Conservation (phyloP, 2,888 invertebrate genomes). For the Podabrus alpinus region DNA sequence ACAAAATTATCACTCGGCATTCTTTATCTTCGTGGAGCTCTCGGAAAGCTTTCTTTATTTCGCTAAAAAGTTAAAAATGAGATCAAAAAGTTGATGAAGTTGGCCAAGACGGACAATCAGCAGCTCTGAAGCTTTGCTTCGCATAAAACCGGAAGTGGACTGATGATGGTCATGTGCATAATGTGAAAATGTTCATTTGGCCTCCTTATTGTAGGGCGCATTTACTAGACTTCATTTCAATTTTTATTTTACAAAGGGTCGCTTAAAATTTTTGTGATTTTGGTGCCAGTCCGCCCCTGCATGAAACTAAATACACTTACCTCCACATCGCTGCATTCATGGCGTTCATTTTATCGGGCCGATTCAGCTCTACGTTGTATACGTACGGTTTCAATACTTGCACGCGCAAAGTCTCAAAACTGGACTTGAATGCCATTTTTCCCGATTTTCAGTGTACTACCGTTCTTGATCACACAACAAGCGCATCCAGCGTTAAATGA, state of each 20-base stretch:
- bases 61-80: slow-evolving; percentile 61
- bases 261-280: too few species aligned
- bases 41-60: slow-evolving; percentile 81
- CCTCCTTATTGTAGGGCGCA: too few species aligned
- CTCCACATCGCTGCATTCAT: slow-evolving; percentile 80
- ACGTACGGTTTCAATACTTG: slow-evolving; percentile 73
- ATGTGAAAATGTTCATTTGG: too few species aligned
- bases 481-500: too few species aligned
- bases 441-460: too few species aligned
- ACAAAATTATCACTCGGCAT: slow-evolving; percentile 84
- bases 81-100: too few species aligned
- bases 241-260: too few species aligned
- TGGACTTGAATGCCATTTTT: slow-evolving; percentile 44
- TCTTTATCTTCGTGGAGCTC: slow-evolving; percentile 73
- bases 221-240: too few species aligned
- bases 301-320: slow-evolving; percentile 60
- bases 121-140: too few species aligned
- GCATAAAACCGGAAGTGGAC: too few species aligned
- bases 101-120: too few species aligned
- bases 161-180: background rate
- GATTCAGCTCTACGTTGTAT: slow-evolving; percentile 85
- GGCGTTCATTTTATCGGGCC: slow-evolving; percentile 87
- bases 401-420: slow-evolving; percentile 67
- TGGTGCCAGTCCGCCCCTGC: background rate
- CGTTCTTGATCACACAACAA: too few species aligned